These are phyloP conservation scores for Myiozetetes cayanensis DNA, from an alignment of 2,113 vertebrate species.

Conservation along the genomic window DNA sequence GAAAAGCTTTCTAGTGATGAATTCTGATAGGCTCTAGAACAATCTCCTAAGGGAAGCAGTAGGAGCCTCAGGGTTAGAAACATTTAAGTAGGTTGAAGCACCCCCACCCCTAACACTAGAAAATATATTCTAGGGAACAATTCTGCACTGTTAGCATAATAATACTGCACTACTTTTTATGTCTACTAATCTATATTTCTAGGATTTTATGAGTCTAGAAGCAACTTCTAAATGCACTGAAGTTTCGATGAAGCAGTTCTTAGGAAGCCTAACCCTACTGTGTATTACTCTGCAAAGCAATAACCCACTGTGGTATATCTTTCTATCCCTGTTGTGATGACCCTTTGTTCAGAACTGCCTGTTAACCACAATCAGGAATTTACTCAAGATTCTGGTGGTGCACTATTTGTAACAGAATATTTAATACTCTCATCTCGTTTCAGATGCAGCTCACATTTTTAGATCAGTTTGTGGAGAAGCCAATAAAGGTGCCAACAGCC, in stretches of 20 bases:
- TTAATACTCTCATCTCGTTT: neutral
- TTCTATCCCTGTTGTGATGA: neutral
- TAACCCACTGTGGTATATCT: neutral
- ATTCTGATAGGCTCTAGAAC: neutral
- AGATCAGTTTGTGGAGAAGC: neutral
- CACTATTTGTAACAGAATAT: neutral
- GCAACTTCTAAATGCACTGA: neutral
- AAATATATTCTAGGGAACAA: neutral
- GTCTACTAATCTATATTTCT: neutral
- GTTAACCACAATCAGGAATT: neutral
- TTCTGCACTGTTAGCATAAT: neutral
- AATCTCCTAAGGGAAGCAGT: neutral
- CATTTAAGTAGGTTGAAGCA: neutral
- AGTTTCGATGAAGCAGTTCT: neutral
- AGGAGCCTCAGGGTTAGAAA: conserved; percentile 29
- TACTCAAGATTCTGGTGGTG: neutral
- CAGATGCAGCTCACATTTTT: neutral
- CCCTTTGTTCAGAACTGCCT: neutral
- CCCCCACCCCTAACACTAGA: neutral
- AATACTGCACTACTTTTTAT: neutral
- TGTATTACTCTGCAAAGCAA: neutral
- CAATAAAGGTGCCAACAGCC: neutral
- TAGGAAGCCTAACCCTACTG: neutral
- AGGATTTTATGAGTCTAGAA: neutral
- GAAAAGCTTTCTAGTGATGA: conserved; percentile 16